Conservation (phyloP, 1,140 invertebrate genomes). For the Platorchestia sp. region DNA sequence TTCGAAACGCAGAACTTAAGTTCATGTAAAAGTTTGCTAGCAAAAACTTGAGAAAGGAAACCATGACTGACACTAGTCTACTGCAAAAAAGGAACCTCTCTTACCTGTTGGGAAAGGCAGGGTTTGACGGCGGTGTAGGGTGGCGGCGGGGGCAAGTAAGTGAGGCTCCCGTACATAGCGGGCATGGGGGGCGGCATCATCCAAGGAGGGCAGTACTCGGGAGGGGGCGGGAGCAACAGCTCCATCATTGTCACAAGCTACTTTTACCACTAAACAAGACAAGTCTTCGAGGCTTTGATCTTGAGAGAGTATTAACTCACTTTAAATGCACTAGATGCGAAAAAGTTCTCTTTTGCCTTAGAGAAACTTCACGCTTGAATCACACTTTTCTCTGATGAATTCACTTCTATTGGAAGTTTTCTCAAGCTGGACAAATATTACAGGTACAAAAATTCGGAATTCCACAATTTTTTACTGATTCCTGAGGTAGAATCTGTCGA, state of each 20-base stretch:
- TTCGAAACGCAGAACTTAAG: not conserved
- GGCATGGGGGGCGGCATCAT: slow-evolving; percentile 28
- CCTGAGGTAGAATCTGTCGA: not conserved
- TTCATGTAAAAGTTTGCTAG: not conserved
- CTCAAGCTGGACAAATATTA: not conserved
- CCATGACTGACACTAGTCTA: not conserved
- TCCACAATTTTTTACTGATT: not conserved
- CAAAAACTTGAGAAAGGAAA: not conserved
- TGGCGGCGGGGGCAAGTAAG: slow-evolving; percentile 2
- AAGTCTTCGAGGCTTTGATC: not conserved
- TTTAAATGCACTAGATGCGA: not conserved
- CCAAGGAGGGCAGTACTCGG: slow-evolving; percentile 43
- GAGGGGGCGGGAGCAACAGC: slow-evolving; percentile 29
- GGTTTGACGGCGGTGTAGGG: slow-evolving; percentile 31
- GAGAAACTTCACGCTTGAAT: not conserved
- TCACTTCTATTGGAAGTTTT: not conserved
- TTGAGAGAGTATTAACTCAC: not conserved
- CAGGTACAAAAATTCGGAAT: not conserved
- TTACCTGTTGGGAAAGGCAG: slow-evolving; percentile 31
- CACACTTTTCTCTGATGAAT: not conserved
- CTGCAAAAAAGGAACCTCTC: not conserved
- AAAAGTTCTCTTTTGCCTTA: not conserved
- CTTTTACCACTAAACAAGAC: not conserved
- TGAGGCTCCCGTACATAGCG: slow-evolving; percentile 3
- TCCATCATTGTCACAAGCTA: slow-evolving; percentile 23